These are phyloP conservation scores for Hypolimnas misippus DNA, from an alignment of 2,888 invertebrate genomes.

Conservation along the genomic window DNA sequence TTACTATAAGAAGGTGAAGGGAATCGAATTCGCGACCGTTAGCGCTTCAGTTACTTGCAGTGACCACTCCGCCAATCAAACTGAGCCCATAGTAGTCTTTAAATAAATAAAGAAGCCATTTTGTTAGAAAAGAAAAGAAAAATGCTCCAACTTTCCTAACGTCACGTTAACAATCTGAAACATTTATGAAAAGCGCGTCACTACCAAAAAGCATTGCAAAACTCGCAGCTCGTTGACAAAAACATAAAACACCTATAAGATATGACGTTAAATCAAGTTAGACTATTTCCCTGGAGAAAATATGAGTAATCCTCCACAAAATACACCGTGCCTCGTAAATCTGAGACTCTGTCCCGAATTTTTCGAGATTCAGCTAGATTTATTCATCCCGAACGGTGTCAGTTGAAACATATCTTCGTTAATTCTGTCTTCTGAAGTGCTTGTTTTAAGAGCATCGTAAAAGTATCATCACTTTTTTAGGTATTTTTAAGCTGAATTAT, in stretches of 20 bases:
- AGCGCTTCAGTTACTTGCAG: too few relatives aligned
- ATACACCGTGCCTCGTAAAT: constrained; percentile 4
- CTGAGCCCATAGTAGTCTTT: too few relatives aligned
- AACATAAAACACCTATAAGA: background rate
- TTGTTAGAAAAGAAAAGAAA: too few relatives aligned
- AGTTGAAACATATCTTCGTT: constrained; percentile 5
- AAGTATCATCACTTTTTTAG: background rate
- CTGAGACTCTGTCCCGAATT: constrained; percentile 10
- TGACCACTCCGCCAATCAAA: too few relatives aligned
- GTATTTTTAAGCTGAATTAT: background rate
- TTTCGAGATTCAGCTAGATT: constrained; percentile 17
- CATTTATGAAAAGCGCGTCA: background rate
- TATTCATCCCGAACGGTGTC: constrained; percentile 15
- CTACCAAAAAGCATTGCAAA: background rate
- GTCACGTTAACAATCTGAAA: background rate
- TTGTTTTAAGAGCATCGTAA: background rate
- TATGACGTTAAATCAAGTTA: background rate
- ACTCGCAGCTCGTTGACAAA: background rate
- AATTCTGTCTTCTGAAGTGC: constrained; percentile 7
- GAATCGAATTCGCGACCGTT: too few relatives aligned
- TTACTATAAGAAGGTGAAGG: too few relatives aligned
- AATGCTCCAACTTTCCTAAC: background rate
- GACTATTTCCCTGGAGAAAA: background rate
- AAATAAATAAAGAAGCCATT: too few relatives aligned
- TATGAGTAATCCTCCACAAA: background rate